These are phyloP conservation scores for Parnassius orleans DNA, from an alignment of 2,888 invertebrate genomes.

Conservation along the genomic window DNA sequence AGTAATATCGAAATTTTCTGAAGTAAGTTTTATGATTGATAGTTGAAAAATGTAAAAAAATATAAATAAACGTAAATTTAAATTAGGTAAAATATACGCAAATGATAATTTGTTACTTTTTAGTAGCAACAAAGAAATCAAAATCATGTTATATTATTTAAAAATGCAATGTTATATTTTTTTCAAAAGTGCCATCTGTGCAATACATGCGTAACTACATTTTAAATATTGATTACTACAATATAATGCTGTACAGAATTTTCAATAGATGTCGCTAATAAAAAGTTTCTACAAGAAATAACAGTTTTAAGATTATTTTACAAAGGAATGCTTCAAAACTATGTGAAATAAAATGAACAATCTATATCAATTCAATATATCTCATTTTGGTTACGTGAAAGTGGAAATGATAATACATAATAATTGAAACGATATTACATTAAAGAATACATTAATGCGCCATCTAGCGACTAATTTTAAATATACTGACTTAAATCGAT, in stretches of 20 bases:
- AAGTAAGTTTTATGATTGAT: conserved; percentile 37
- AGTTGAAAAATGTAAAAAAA: background rate
- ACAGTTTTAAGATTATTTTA: too few relatives aligned
- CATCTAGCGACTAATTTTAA: background rate
- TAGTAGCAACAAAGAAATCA: too few relatives aligned
- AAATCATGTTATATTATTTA: too few relatives aligned
- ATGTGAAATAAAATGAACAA: too few relatives aligned
- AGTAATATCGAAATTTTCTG: conserved; percentile 60
- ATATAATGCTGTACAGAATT: background rate
- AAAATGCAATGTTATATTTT: background rate
- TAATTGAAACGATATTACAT: too few relatives aligned
- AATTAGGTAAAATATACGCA: too few relatives aligned
- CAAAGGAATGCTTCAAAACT: too few relatives aligned
- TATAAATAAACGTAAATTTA: background rate
- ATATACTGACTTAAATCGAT: background rate
- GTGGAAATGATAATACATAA: too few relatives aligned
- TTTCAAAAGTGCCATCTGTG: conserved; percentile 8
- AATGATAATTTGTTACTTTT: too few relatives aligned
- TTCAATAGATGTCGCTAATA: background rate
- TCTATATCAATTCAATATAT: too few relatives aligned
- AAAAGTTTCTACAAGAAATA: background rate
- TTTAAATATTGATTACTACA: conserved; percentile 6
- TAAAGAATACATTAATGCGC: background rate
- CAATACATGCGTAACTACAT: background rate
- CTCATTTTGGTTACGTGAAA: too few relatives aligned